Base-by-base conservation (phyloP, 1,140 invertebrate species). In the Meloidogyne hapla region DNA sequence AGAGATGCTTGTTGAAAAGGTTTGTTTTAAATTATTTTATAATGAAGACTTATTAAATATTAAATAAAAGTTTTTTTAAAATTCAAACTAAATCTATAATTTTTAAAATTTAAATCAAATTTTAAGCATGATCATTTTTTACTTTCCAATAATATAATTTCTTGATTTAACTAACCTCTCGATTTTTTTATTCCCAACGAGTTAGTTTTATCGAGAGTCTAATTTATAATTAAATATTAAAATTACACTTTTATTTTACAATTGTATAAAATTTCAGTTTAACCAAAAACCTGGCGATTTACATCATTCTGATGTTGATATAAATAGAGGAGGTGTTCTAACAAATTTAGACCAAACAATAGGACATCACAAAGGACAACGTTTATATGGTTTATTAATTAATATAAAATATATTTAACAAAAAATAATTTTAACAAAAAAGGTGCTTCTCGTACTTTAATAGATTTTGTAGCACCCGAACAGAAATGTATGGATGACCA, bases 401-500 rank as follows among this genome's bases (percentile, higher is more conserved):
- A 21, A 56, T 56, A 6, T 56, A 56, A 21, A n/a, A n/a, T 56
- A 56, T 56, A n/a, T 56, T 6, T 8, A n/a, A 8, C 4, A n/a
- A n/a, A 8, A 15, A 6, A 42, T 42, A 42, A 13, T 42, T 42
- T 12, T n/a, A n/a, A n/a, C n/a, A 42, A 42, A 42, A 56, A 56
- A 78, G 76, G 68, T 25, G 28, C 72, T 64, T 78, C 77, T n/a
- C 78, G 77, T 4, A 79, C 77, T 12, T 45, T 78, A 26, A 78
- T 78, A 21, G 77, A 78, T 23, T 78, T 78, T 65, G 76, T 78
- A 2, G 67, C 77, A n/a, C 63, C 64, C 6, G 69, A 78, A 25
- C 61, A 61, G 15, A 66, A 68, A 28, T 76, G 75, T 65, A 28
- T 68, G 23, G 75, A 76, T 38, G 73, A 65, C 6, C n/a, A 67